Base-by-base conservation (phyloP, 2,888 invertebrate genomes). In the Drosophila fungiperda region DNA sequence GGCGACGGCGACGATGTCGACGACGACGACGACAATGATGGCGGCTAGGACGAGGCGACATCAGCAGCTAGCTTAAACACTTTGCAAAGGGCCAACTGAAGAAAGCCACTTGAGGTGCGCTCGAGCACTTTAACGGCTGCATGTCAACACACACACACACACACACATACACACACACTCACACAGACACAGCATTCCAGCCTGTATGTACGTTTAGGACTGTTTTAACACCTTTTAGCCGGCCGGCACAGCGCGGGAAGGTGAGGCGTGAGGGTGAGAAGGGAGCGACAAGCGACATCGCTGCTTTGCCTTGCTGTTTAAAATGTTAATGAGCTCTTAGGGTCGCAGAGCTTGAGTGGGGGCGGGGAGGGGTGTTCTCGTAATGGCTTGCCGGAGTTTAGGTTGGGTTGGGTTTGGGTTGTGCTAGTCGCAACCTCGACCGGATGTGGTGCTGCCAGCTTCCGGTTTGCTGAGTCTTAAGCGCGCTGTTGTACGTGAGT, bases 91-190 rank as follows among this genome's bases (percentile, higher is more conserved):
- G 82, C 85, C 85, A 86, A 86, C 85, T 78, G 83, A 89, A 87
- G 89, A 87, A 87, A 87, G 87, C 87, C 83, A 90, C 87, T 87
- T 90, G 90, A 87, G 87, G 90, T 90, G 87, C 76, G 86, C 90
- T 88, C 87, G 87, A 81, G 90, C 90, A 88, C 86, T 89, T 86
- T 84, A 89, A 86, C 89, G 87, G 89, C 85, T 89, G 78, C 87
- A 87, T 90, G 84, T 84, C 84, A 89, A 76, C 89, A 83, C 84
- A 83, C 79, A 53, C 52, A 70, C 49, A 63, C 50, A 20, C 35
- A 53, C 52, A 61, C 50, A 53, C n/a, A 17, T 32, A 35, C 50
- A 49, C 32, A n/a, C 54, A 55, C 33, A 62, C 55, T 26, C 32
- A 40, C 48, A 73, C 32, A 67, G 59, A 68, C 54, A 42, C 49